Evolutionary conservation across 2,797 vertebrate species (phyloP), one percentile per base, ranked within the genome.

Genomic region (Syndactyla subalaris): DNA sequence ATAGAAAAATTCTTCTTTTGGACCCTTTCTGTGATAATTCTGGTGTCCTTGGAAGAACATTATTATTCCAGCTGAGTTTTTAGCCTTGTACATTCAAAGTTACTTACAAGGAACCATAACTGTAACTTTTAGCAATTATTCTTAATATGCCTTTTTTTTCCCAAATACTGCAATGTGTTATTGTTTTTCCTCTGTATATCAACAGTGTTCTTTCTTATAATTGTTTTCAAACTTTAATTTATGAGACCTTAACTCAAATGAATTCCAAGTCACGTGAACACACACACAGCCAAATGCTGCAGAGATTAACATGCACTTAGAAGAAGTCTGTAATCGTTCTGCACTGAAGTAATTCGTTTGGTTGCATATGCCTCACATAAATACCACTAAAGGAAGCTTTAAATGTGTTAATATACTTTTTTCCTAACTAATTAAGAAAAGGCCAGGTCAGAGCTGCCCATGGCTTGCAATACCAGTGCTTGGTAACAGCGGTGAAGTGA

Each of bases 401-500:
- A 27, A 66, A 48, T 52, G 48, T 52, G 23, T 48, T 67, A 65
- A 22, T 45, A 62, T 19, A 7, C 4, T 72, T 41, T 54, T 54
- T 54, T 20, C 32, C 32, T 85, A 49, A 51, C 6, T 55, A 1
- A 3, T 76, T 66, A 52, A 29, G 55, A 71, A 85, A 49, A 73
- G 63, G 29, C 18, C 17, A 48, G 36, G n/a, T 55, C 51, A 85
- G 48, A 76, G 21, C 18, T 76, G n/a, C 22, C 66, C 32, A 23
- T n/a, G 27, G 34, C 14, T 68, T 78, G 23, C 48, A 59, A 27
- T 16, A n/a, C 8, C n/a, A 65, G 0, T 1, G 1, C 22, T 46
- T 58, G 16, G 9, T 77, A 48, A 11, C 10, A 59, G 29, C 12
- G 71, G 38, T 36, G 66, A 55, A 36, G 7, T 16, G 70, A 48